Evolutionary conservation across 2,113 vertebrate species (phyloP), one percentile per base, ranked within the genome.

Genomic region (Periophthalmus modestus): DNA sequence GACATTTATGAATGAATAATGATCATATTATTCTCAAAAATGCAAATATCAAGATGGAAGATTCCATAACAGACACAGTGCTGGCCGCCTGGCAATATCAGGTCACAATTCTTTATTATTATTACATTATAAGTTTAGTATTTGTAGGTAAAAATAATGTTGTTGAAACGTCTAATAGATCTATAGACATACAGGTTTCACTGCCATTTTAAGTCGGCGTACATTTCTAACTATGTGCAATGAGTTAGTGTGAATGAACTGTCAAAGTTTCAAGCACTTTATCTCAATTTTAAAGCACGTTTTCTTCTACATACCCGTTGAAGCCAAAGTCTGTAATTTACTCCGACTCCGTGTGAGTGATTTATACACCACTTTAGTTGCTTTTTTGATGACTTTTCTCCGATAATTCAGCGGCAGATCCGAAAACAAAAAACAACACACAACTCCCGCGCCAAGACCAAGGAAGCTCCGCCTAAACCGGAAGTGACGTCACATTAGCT

Each of bases 371-470:
- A 18, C 13, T 24, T 5, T 0, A 0, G n/a, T 24, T 0, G 12
- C 0, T n/a, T 15, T 33, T 7, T 1, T 2, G 19, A 2, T 16
- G 1, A 33, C 15, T 34, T 62, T 0, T 14, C 0, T 2, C 13
- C 43, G 23, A 18, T 10, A 3, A 19, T 1, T 21, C 5, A 28
- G 11, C 28, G 4, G 50, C 33, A 43, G 3, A 15, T 18, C 0
- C 28, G 18, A 10, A 18, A 10, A 55, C 1, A 10, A 67, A 63
- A 54, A 23, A 36, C 71, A 28, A 18, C 9, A 7, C 5, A 77
- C 78, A 82, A 83, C 68, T 80, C 72, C 81, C 85, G 83, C 90
- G 90, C 90, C 89, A 91, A 91, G 15, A 71, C 46, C 36, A 73
- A 21, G 10, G 19, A 73, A 19, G 10, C 43, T 47, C 43, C 68